Percentiles rank a stretch among this genome's conserved stretches.
Conservation (phyloP, 2,113 vertebrate genomes). For the Cyanoramphus novaezelandiae region DNA sequence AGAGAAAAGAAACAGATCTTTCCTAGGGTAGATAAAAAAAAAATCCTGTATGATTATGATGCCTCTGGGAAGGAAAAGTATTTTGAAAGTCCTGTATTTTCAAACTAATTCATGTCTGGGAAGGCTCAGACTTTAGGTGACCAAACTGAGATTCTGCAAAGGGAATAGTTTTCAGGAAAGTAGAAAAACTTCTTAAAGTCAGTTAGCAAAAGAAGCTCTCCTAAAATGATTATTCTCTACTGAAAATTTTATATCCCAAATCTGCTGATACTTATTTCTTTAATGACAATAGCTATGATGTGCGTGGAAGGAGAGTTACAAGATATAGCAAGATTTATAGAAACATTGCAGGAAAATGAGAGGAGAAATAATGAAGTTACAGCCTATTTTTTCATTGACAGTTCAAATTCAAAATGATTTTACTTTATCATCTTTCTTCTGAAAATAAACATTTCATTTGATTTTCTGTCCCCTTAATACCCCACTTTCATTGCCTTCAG, state of each 20-base stretch:
- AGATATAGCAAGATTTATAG: not conserved
- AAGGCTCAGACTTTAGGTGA: not conserved
- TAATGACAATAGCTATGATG: not conserved
- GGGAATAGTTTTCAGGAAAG: not conserved
- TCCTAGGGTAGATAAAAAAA: not conserved
- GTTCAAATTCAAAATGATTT: not conserved
- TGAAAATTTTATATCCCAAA: not conserved
- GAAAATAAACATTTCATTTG: not conserved
- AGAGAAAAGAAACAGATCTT: not conserved
- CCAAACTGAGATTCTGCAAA: not conserved
- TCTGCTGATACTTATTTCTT: not conserved
- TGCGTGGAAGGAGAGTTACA: not conserved
- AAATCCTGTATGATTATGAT: not conserved
- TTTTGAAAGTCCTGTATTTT: not conserved
- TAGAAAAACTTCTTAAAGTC: not conserved
- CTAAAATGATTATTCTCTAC: not conserved
- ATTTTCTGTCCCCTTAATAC: not conserved
- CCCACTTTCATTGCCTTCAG: not conserved
- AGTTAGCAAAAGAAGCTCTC: not conserved
- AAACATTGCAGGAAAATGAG: not conserved
- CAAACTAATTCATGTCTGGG: not conserved
- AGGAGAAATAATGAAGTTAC: not conserved
- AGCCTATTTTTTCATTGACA: not conserved
- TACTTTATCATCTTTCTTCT: not conserved
- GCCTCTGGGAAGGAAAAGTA: not conserved